Evolutionary conservation across 2,113 vertebrate species (phyloP).

Genomic region (Columbina picui): DNA sequence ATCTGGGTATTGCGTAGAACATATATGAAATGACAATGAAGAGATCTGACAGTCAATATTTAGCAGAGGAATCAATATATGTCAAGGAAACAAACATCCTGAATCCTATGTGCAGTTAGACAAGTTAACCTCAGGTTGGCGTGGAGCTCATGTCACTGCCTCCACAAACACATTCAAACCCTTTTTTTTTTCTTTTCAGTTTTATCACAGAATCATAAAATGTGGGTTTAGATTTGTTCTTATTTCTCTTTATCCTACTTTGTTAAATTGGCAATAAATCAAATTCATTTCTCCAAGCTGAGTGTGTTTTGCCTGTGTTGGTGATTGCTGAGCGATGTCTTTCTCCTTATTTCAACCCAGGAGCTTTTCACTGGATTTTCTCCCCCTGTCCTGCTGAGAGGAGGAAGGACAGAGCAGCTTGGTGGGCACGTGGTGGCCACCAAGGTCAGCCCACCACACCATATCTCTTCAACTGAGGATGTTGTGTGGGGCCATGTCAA

Average conservation of each 20-base stretch:
- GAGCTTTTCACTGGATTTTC: not conserved
- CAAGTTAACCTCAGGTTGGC: not conserved
- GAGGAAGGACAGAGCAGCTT: rapidly evolving
- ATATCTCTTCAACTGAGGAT: not conserved
- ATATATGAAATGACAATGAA: not conserved
- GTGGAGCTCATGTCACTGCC: not conserved
- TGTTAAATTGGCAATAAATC: not conserved
- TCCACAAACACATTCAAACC: not conserved
- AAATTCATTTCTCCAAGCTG: not conserved
- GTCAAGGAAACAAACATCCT: not conserved
- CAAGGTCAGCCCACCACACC: not conserved
- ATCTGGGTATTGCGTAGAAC: not conserved
- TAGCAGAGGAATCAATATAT: not conserved
- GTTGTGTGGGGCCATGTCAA: not conserved
- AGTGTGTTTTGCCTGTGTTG: not conserved
- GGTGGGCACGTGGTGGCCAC: not conserved
- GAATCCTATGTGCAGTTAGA: not conserved
- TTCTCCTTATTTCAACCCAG: not conserved
- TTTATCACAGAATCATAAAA: not conserved
- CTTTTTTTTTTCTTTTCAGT: not conserved
- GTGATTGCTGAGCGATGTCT: not conserved
- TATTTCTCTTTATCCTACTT: not conserved
- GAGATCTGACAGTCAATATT: not conserved
- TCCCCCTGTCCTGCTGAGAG: not conserved
- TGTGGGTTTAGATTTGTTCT: not conserved